Evolutionary conservation across 2,888 invertebrate genomes (phyloP), one percentile per base, ranked within the genome.

Genomic region (Nymphalis urticae): DNA sequence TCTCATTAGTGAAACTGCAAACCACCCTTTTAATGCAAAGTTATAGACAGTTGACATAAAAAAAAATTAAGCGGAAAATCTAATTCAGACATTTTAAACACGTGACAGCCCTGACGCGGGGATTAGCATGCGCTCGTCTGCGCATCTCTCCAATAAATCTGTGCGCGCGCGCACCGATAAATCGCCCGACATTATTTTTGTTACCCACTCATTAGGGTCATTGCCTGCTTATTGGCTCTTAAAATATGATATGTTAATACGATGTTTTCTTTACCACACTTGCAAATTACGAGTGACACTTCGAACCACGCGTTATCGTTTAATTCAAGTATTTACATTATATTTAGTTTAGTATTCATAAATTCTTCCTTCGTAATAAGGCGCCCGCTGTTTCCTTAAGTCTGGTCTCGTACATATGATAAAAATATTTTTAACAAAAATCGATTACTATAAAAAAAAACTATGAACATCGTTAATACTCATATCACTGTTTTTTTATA

Each of bases 141-240:
- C 81, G 75, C 81, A 79, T 82, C 81, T 81, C 82, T 79, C 83
- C 80, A 83, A 90, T 92, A 92, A 92, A 92, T 92, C 90, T 84
- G 85, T 86, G 87, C 87, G 87, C 89, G 85, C 84, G 88, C 90
- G 88, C 90, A 85, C 77, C 88, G 83, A 91, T 92, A 92, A 90
- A 92, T 92, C 88, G 89, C 85, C 81, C 80, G 80, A 85, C 89
- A 92, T 91, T 92, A 92, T 92, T 92, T 91, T 90, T 90, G 90
- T 91, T 90, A 85, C 87, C 86, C 85, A 84, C 91, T 90, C 91
- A 90, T 91, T 91, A 90, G 88, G 92, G 92, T 92, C 92, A 89
- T 92, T 91, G 92, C 80, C 91, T 89, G 88, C 87, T 85, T 85
- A 90, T 88, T 90, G 90, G 86, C 89, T 91, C 90, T 80, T 88